Conservation (phyloP, 2,888 invertebrate species). For the Trisateles emortualis region DNA sequence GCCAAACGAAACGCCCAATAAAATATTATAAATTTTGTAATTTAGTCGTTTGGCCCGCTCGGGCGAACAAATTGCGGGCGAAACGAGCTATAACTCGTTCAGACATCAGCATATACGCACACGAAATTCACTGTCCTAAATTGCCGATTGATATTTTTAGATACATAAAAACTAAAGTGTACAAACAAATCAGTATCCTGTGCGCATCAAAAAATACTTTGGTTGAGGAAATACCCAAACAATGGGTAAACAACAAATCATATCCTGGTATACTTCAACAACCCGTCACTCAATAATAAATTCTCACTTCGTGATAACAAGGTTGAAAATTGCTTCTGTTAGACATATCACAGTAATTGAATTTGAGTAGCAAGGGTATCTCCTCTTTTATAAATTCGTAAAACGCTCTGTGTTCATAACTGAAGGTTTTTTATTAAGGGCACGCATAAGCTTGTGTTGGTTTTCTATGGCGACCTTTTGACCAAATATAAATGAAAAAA, state of each 20-base stretch:
- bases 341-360: constrained; percentile 32
- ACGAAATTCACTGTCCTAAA: not conserved
- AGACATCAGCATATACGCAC: no score
- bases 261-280: constrained; percentile 5
- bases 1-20: no score
- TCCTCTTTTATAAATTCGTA: constrained; percentile 44
- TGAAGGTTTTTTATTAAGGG: constrained; percentile 8
- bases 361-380: constrained; percentile 35
- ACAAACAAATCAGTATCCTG: constrained; percentile 17
- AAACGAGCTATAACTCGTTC: no score
- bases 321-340: not conserved
- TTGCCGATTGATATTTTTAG: constrained; percentile 17
- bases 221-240: constrained; percentile 25
- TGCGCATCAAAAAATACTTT: constrained; percentile 27
- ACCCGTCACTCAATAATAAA: constrained; percentile 2
- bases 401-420: constrained; percentile 23
- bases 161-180: constrained; percentile 5
- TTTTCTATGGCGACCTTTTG: constrained; percentile 3
- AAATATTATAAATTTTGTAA: no score
- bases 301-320: not conserved
- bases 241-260: constrained; percentile 36
- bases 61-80: no score
- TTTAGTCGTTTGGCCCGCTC: no score
- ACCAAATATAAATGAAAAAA: constrained; percentile 3
- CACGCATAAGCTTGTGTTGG: constrained; percentile 10